phyloP scores from a whole-genome alignment of 2,113 vertebrate species.

The Phrynocephalus versicolor region DNA sequence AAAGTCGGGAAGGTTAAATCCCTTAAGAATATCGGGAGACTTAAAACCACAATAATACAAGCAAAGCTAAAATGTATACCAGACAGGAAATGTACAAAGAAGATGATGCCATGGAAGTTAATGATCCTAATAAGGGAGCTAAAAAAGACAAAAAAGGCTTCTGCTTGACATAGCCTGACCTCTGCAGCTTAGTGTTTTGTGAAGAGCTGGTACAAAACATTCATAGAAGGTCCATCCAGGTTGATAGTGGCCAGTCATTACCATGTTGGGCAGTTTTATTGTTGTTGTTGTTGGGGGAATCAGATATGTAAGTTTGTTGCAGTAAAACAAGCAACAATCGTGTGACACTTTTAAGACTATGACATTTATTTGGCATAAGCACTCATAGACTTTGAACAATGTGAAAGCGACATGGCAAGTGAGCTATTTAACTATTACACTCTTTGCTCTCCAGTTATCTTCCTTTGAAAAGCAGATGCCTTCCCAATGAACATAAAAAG shows the following conservation, averaged over 20 bases:
- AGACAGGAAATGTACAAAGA: neutral
- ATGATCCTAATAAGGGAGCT: neutral
- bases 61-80: neutral
- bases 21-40: neutral
- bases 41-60: neutral
- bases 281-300: too few species aligned
- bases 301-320: too few species aligned
- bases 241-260: neutral
- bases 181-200: neutral
- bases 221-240: neutral
- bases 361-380: too few species aligned
- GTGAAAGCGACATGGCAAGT: neutral
- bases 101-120: neutral
- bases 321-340: too few species aligned
- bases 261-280: too few species aligned
- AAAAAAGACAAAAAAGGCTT: neutral
- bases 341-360: too few species aligned
- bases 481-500: neutral
- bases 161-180: neutral
- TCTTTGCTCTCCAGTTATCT: neutral
- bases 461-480: neutral
- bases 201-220: neutral
- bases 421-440: neutral
- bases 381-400: neutral
- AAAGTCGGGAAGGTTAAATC: neutral